Conservation (phyloP, 1,140 invertebrate species). For the Calephelis virginiensis region DNA sequence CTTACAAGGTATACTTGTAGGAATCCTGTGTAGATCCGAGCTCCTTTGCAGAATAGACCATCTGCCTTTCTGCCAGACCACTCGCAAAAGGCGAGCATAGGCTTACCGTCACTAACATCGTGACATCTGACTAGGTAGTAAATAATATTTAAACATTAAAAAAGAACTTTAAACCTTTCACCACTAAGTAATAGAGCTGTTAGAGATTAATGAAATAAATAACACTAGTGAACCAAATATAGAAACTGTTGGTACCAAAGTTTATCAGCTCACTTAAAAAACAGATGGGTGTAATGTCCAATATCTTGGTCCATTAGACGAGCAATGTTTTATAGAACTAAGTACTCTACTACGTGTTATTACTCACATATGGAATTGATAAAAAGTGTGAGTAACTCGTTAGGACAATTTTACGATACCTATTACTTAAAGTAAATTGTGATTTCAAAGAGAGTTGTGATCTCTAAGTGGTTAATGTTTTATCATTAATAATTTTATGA, state of each 20-base stretch:
- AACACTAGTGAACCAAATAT: neutral
- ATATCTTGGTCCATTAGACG: constrained; percentile 48
- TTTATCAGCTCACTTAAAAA: constrained; percentile 56
- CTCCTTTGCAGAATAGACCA: too few species aligned
- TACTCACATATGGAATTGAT: constrained; percentile 51
- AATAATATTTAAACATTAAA: too few species aligned
- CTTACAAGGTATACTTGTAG: too few species aligned
- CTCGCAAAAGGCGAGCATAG: too few species aligned
- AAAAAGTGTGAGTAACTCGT: constrained; percentile 49
- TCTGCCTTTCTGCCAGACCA: too few species aligned
- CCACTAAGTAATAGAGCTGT: neutral
- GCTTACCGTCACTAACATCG: too few species aligned
- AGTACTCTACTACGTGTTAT: constrained; percentile 50
- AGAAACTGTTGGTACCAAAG: constrained; percentile 22
- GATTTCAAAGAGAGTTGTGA: constrained; percentile 6
- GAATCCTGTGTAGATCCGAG: too few species aligned
- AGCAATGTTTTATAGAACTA: constrained; percentile 46
- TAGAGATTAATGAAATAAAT: constrained; percentile 8
- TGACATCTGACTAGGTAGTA: too few species aligned
- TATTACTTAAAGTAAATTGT: constrained; percentile 12
- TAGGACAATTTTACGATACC: constrained; percentile 26
- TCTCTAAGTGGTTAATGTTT: constrained; percentile 12
- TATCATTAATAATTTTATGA: neutral
- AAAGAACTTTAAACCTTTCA: too few species aligned
- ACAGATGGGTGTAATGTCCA: constrained; percentile 45